Conservation (phyloP, 2,113 vertebrate genomes). For the Physeter macrocephalus region DNA sequence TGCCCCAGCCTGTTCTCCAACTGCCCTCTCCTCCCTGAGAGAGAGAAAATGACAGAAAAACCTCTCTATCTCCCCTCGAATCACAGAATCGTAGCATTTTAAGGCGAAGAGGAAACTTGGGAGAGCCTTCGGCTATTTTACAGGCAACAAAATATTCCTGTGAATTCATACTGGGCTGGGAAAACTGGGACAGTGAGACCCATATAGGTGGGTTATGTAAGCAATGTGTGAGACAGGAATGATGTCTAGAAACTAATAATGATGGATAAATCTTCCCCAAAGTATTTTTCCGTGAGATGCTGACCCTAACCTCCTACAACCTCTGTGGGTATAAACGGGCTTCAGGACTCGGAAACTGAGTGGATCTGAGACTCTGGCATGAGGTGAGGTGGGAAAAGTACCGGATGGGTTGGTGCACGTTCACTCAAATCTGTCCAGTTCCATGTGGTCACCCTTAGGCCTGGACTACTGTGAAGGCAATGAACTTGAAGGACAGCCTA, state of each 20-base stretch:
- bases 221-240: not conserved
- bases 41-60: not conserved
- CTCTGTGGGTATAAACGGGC: not conserved
- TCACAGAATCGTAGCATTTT: not conserved
- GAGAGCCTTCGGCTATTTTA: not conserved
- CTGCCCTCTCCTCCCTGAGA: not conserved
- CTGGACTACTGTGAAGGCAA: not conserved
- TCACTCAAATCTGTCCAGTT: not conserved
- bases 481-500: not conserved
- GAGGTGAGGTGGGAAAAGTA: not conserved
- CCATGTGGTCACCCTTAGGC: not conserved
- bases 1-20: not conserved
- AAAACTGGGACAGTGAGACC: not conserved
- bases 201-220: not conserved
- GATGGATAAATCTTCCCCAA: not conserved
- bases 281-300: not conserved
- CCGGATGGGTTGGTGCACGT: fast-evolving
- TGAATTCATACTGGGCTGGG: not conserved
- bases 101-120: not conserved
- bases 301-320: not conserved
- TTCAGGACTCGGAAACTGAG: not conserved
- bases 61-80: not conserved
- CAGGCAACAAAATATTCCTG: not conserved
- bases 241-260: not conserved
- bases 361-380: not conserved